phyloP scores from a whole-genome alignment of 2,888 invertebrate genomes.

The Ochropleura plecta region DNA sequence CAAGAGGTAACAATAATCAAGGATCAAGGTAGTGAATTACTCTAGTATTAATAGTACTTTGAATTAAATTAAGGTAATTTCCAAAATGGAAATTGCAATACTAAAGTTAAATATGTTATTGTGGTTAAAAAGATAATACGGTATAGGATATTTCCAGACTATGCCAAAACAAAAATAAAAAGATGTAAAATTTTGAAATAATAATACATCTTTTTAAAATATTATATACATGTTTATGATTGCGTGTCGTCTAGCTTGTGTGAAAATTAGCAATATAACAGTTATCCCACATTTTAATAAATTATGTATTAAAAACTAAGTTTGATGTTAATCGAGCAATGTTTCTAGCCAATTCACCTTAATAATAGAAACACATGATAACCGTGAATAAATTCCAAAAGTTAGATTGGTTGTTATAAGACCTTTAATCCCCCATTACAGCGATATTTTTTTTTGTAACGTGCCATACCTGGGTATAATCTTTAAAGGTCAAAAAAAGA shows the following conservation, averaged over 20 bases:
- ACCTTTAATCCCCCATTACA: neutral
- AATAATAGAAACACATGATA: conserved; percentile 2
- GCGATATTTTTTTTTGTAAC: no score
- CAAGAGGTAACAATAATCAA: neutral
- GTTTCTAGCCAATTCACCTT: conserved; percentile 41
- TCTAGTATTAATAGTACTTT: neutral
- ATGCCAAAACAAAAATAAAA: neutral
- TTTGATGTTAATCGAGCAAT: conserved; percentile 30
- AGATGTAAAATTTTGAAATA: neutral
- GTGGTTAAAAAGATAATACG: neutral
- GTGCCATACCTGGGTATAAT: no score
- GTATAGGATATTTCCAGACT: neutral
- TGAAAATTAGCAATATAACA: conserved; percentile 8
- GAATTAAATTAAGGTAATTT: neutral
- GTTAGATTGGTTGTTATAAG: neutral
- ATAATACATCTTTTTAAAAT: conserved; percentile 14
- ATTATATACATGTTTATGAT: conserved; percentile 33
- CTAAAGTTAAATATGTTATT: neutral
- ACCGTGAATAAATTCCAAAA: neutral
- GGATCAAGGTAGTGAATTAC: neutral
- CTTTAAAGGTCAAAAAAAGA: no score
- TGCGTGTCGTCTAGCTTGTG: neutral
- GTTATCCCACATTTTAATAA: neutral
- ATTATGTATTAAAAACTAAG: neutral
- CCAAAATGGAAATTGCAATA: conserved; percentile 9